These are phyloP conservation scores for Gymnodraco acuticeps DNA, from an alignment of 2,797 vertebrate species.

Conservation along the genomic window DNA sequence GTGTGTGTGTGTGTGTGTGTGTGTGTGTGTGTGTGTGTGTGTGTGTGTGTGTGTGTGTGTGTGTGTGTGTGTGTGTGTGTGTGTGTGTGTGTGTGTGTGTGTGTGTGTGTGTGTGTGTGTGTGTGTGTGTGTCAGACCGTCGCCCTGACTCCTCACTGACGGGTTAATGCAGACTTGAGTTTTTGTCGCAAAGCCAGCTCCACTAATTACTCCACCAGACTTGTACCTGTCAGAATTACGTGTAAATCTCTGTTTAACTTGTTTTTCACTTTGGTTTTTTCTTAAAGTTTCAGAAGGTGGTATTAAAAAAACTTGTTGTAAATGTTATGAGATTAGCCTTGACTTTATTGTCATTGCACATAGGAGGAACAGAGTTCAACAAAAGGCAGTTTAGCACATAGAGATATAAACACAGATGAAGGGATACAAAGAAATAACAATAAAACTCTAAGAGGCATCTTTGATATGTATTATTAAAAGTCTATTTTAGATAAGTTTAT, in stretches of 20 bases:
- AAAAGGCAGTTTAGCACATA: not conserved
- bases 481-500: not conserved
- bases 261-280: not conserved
- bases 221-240: not conserved
- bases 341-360: not conserved
- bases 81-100: too few relatives aligned
- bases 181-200: constrained; percentile 18
- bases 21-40: too few relatives aligned
- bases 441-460: not conserved
- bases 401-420: not conserved
- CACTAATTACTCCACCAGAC: constrained; percentile 19
- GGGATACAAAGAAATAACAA: not conserved
- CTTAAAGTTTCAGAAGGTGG: not conserved
- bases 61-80: too few relatives aligned
- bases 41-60: too few relatives aligned
- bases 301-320: not conserved
- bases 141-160: constrained; percentile 22
- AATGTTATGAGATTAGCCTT: not conserved
- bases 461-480: not conserved
- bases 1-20: too few relatives aligned
- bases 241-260: constrained; percentile 5
- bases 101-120: too few relatives aligned
- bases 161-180: constrained; percentile 31
- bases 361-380: not conserved
- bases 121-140: not conserved